Evolutionary conservation across 1,140 invertebrate genomes (phyloP), one percentile per base, ranked within the genome.

Genomic region (Leguminivora glycinivorella): DNA sequence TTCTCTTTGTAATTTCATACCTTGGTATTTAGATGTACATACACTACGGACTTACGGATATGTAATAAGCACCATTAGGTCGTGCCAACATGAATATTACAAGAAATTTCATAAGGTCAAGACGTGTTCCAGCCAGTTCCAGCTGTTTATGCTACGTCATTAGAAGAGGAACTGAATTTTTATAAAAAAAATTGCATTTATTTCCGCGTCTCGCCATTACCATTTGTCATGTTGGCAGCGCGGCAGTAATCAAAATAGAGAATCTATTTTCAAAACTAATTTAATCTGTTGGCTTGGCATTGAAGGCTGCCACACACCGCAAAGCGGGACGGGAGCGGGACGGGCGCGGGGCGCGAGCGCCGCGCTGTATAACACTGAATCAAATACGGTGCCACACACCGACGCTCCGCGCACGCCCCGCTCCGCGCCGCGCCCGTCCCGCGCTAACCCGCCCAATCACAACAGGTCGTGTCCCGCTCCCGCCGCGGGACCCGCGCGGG

Each of bases 211-310:
- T 4, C 25, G 29, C 58, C 29, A 63, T 63, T 63, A 58, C 25
- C 1, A 31, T 31, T 52, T 52, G 25, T 63, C 31, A 63, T 34
- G 58, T 63, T 63, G 58, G 58, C 58, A 63, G n/a, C 26, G 26
- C n/a, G 26, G 31, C 26, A 0, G 58, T 29, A 29, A 63, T 63
- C 58, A 63, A 63, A 63, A 63, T 63, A 63, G 58, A 63, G 14
- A 63, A 26, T 60, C 29, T 63, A 63, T 63, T 63, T 63, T 63
- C 26, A 63, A 63, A 63, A 63, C 25, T 29, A 26, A 63, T 29
- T 63, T 26, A 29, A 29, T 17, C 25, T 63, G 58, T n/a, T 29
- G 26, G 58, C 58, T n/a, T n/a, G n/a, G n/a, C n/a, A n/a, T n/a
- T n/a, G n/a, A n/a, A n/a, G n/a, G n/a, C n/a, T n/a, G n/a, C n/a